Evolutionary conservation across 2,113 vertebrate species (phyloP).

Genomic region (Acinonyx jubatus): DNA sequence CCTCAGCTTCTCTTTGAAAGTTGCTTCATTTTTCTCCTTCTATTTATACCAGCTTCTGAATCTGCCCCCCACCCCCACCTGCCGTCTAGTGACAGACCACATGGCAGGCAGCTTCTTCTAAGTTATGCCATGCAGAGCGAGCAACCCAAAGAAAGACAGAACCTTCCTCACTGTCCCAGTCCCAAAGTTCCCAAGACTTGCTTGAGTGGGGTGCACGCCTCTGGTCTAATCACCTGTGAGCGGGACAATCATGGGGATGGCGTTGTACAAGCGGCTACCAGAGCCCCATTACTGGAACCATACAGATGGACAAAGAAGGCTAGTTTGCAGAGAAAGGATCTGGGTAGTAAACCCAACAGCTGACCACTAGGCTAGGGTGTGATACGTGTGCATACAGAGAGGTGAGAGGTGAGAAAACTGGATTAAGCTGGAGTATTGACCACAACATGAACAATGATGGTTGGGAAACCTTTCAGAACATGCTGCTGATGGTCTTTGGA

Average conservation of each 20-base stretch:
- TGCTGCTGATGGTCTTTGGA: background rate
- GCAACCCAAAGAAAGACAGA: background rate
- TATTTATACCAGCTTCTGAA: background rate
- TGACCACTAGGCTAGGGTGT: background rate
- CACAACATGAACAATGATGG: background rate
- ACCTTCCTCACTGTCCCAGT: background rate
- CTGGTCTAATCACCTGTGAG: background rate
- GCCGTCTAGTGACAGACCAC: background rate
- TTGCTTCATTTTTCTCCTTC: background rate
- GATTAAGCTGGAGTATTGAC: background rate
- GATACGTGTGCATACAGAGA: background rate
- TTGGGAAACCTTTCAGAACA: slow-evolving; percentile 12
- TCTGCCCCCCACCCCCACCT: background rate
- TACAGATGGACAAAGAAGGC: background rate
- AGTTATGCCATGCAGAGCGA: background rate
- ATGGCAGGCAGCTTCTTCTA: background rate
- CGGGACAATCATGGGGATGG: background rate
- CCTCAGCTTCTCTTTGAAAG: background rate
- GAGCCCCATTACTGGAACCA: background rate
- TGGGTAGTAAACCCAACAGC: background rate
- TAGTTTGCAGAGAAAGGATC: background rate
- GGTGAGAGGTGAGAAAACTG: background rate
- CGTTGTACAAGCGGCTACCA: background rate
- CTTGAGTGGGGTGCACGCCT: no score
- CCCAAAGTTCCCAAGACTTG: background rate